Evolutionary conservation across 2,888 invertebrate species (phyloP), one percentile per base, ranked within the genome.

Genomic region (Rotaria magnacalcarata): DNA sequence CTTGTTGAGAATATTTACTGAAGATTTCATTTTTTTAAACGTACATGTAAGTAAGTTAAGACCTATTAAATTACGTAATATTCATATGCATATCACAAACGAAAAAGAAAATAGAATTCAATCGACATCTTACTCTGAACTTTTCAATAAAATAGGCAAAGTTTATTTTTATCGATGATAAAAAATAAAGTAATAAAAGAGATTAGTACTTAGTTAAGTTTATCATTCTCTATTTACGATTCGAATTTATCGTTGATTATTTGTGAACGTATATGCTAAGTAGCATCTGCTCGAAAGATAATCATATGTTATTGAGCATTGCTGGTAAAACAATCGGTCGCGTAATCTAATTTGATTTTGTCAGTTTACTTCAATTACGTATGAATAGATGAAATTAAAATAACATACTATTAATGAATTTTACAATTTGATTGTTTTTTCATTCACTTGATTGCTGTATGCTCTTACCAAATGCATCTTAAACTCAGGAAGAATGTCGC

Each of bases 141-240:
- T 67, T 67, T 67, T 67, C 67, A 67, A 67, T 19, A 6, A 41
- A 67, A 67, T 67, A 27, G 16, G 6, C 19, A 5, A 34, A 34
- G 19, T 67, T 67, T 67, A 27, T 67, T 67, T 34, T 67, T 34
- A 34, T 67, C 14, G 34, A 67, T 67, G 67, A 67, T 27, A 67
- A 67, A 34, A 67, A 67, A 67, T 41, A 34, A 67, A 67, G 58
- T 60, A 60, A 60, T 60, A 60, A 60, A 60, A 60, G 11, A 27
- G 58, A 60, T 60, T 60, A 60, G 58, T 41, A 67, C 1, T 19
- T 11, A 67, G 5, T 19, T 27, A 5, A 67, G 5, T 67, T 67
- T 67, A 56, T 56, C 24, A 8, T 7, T 56, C 24, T 21, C 8
- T 56, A 56, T 56, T 24, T 56, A 24, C 7, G 10, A 56, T 56